Evolutionary conservation across 2,113 vertebrate genomes (phyloP).

Genomic region (Seriola rivoliana): DNA sequence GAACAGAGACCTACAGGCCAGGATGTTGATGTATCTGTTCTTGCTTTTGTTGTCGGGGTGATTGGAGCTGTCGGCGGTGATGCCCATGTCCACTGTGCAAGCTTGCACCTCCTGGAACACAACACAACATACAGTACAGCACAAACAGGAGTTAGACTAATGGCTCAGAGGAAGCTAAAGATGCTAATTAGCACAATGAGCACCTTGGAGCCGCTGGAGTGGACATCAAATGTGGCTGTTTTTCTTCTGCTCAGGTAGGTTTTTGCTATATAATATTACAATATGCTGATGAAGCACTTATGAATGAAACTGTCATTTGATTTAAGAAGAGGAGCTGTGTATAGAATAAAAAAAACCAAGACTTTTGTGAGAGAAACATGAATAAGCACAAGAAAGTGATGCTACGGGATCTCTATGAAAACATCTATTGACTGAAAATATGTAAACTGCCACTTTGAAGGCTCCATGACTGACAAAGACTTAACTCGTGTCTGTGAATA

Average conservation of each 20-base stretch:
- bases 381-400: not conserved
- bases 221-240: not conserved
- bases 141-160: not conserved
- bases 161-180: not conserved
- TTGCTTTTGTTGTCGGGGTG: slow-evolving; percentile 98
- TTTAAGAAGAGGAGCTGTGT: too few relatives aligned
- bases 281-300: not conserved
- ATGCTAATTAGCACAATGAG: not conserved
- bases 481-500: too few relatives aligned
- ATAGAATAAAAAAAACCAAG: too few relatives aligned
- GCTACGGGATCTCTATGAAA: not conserved
- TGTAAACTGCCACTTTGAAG: too few relatives aligned
- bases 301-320: not conserved
- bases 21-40: slow-evolving; percentile 97
- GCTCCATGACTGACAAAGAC: too few relatives aligned
- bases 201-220: not conserved
- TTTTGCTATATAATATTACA: not conserved
- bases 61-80: slow-evolving; percentile 94
- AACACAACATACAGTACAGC: slow-evolving; percentile 22
- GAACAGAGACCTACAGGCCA: slow-evolving; percentile 89
- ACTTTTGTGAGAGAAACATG: not conserved
- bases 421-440: too few relatives aligned
- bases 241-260: not conserved
- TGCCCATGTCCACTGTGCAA: slow-evolving; percentile 92
- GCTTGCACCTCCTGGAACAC: slow-evolving; percentile 93